These are phyloP conservation scores for Pavo muticus DNA, from an alignment of 2,113 vertebrate genomes.

Conservation along the genomic window DNA sequence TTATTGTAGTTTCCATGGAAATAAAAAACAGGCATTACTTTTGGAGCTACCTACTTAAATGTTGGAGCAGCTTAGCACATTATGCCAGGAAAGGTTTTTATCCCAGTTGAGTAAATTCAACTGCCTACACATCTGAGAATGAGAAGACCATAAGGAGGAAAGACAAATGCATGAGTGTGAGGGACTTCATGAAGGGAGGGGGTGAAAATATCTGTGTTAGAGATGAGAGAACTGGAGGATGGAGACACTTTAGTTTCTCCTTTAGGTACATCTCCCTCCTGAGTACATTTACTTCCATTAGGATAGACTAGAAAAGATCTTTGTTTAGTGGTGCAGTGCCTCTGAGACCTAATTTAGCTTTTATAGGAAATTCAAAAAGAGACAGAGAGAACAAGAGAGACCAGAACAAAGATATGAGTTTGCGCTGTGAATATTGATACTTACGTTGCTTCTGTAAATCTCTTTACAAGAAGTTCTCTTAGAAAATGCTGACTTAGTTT, in stretches of 20 bases:
- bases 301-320: constrained; percentile 77
- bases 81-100: background rate
- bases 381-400: constrained; percentile 63
- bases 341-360: constrained; percentile 84
- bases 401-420: constrained; percentile 73
- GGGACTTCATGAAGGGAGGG: constrained; percentile 9
- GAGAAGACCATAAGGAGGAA: background rate
- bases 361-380: constrained; percentile 81
- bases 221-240: constrained; percentile 58
- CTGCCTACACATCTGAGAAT: background rate
- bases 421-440: constrained; percentile 78
- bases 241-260: constrained; percentile 66
- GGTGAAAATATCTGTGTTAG: constrained; percentile 42
- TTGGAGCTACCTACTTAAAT: background rate
- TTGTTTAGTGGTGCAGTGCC: constrained; percentile 77
- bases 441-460: constrained; percentile 74
- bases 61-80: background rate
- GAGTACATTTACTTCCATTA: constrained; percentile 80
- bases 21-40: background rate
- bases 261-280: constrained; percentile 74
- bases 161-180: background rate
- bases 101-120: background rate
- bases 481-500: constrained; percentile 74
- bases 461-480: constrained; percentile 69
- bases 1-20: background rate